Conservation (phyloP, 2,113 vertebrate genomes). For the Melospiza georgiana region DNA sequence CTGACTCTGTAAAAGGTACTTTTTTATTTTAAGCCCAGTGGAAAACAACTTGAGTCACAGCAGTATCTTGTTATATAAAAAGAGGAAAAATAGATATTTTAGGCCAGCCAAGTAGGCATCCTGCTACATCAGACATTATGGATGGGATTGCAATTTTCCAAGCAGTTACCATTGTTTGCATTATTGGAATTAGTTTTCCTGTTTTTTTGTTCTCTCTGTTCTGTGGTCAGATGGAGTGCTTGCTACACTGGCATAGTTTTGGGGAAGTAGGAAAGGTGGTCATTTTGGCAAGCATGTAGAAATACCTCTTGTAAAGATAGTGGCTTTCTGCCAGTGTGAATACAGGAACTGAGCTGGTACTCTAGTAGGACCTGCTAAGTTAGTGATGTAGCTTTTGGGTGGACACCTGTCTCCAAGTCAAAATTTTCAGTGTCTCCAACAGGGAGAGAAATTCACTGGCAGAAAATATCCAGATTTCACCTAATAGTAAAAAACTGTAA, state of each 20-base stretch:
- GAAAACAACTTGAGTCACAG: constrained; percentile 34
- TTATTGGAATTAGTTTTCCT: neutral
- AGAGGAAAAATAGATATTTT: neutral
- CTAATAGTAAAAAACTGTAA: neutral
- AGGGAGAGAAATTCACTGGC: neutral
- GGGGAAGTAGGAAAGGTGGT: neutral
- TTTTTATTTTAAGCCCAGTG: constrained; percentile 4
- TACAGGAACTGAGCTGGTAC: neutral
- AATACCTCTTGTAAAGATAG: neutral
- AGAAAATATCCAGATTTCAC: neutral
- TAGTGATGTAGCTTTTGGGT: neutral
- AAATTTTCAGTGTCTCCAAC: neutral
- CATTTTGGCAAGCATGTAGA: neutral
- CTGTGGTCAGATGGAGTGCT: neutral
- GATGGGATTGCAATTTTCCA: neutral
- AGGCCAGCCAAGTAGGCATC: neutral
- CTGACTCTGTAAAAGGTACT: constrained; percentile 39
- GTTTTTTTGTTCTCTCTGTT: neutral
- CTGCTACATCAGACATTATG: neutral
- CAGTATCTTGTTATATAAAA: neutral
- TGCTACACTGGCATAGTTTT: neutral
- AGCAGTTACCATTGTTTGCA: neutral
- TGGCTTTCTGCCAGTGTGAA: neutral
- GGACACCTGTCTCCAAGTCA: neutral
- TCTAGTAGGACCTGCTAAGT: neutral